Conservation (phyloP, 2,113 vertebrate genomes). For the Toxostoma redivivum region DNA sequence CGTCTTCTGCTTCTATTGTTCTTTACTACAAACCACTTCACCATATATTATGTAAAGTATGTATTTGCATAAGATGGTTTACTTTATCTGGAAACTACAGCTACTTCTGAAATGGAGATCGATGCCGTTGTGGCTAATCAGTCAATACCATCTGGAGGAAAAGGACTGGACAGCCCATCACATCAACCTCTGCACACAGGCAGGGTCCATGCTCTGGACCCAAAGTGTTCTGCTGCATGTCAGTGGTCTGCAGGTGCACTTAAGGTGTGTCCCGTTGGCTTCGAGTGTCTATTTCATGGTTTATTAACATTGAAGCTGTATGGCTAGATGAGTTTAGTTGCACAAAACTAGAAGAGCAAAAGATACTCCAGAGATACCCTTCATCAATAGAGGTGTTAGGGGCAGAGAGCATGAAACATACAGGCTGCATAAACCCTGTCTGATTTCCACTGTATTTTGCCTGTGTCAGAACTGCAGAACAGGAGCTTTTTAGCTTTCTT, state of each 20-base stretch:
- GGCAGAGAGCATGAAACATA: accelerated
- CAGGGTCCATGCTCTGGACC: neutral
- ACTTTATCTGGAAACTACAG: neutral
- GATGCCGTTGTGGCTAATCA: neutral
- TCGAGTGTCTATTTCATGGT: neutral
- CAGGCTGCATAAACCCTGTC: neutral
- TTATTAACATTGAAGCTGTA: neutral
- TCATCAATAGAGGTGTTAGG: neutral
- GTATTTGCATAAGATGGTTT: neutral
- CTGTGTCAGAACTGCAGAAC: neutral
- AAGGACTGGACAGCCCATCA: neutral
- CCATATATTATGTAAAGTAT: neutral
- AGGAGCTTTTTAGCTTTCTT: neutral
- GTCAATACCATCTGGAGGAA: neutral
- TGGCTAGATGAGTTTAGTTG: neutral
- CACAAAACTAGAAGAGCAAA: neutral
- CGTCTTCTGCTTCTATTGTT: neutral
- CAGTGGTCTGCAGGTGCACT: neutral
- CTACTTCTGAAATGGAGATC: neutral
- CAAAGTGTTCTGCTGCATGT: neutral
- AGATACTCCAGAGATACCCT: neutral
- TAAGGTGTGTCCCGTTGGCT: neutral
- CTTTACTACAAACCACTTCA: neutral
- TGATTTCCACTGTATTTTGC: neutral
- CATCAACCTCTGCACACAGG: neutral